These are phyloP conservation scores for Phragmatobia fuliginosa DNA, from an alignment of 2,888 invertebrate species.

Conservation along the genomic window DNA sequence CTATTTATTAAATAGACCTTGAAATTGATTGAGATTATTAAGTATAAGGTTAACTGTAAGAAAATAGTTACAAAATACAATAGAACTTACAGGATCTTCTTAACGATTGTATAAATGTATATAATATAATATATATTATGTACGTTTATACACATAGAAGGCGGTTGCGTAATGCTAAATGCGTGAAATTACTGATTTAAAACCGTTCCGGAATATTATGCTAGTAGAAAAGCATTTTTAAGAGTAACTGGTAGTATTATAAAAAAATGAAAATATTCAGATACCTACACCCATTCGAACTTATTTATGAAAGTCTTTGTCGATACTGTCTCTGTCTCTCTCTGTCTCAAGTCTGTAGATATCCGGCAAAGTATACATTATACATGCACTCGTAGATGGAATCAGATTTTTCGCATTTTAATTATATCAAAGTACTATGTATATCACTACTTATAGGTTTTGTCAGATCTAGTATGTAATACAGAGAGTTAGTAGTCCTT, in stretches of 20 bases:
- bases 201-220: background rate
- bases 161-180: background rate
- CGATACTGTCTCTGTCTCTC: background rate
- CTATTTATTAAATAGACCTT: background rate
- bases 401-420: background rate
- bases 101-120: background rate
- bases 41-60: too few species aligned
- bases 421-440: background rate
- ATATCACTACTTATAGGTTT: background rate
- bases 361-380: too few species aligned
- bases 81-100: background rate
- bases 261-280: background rate
- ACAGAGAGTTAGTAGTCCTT: background rate
- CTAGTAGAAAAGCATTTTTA: background rate
- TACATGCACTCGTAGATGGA: too few species aligned
- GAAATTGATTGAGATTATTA: background rate
- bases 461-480: background rate
- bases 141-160: background rate
- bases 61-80: background rate
- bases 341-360: background rate
- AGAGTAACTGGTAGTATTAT: background rate
- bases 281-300: too few species aligned
- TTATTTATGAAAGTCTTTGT: background rate
- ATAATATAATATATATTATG: too few species aligned
- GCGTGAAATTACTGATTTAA: background rate